Evolutionary conservation across 2,797 vertebrate species (phyloP), one percentile per base, ranked within the genome.

Genomic region (Gadopsis bispinosus): DNA sequence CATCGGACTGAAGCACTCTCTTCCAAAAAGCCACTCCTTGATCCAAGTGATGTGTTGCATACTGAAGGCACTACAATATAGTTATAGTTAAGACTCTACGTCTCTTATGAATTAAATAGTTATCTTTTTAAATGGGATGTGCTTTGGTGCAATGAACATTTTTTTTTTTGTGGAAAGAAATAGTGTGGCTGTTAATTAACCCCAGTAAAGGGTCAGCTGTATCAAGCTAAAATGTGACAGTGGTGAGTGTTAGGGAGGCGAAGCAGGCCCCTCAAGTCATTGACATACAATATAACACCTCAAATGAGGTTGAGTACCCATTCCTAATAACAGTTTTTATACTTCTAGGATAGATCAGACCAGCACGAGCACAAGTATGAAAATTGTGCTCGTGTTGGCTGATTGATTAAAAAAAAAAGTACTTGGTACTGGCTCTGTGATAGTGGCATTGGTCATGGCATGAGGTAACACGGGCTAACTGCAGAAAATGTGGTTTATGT

Each of bases 11-110:
- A 67, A 72, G 64, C 76, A 31, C 60, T 53, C 68, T 51, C 3
- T 37, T 54, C 60, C 17, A 47, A n/a, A 65, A 63, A 43, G 55
- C 26, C 17, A 56, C n/a, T 59, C 37, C 53, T 64, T 22, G 17
- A 66, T 61, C 41, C 13, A 47, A 59, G 74, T 53, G 35, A n/a
- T 80, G 69, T 73, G 67, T 50, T 37, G 65, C 58, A 70, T 75
- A 39, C 74, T 59, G 22, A 76, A 39, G 50, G 10, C 14, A 10
- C 62, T n/a, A 16, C 59, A 70, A 2, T 60, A 13, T n/a, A 43
- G 10, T 63, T 37, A n/a, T n/a, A n/a, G n/a, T 14, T 26, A 26
- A 41, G 12, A 26, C 60, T 41, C 1, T 45, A 14, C 17, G 2
- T 1, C 4, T 43, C 41, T 29, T 39, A 16, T 35, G 37, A 47